Conservation (phyloP, 1,140 invertebrate genomes). For the Anastrepha ludens region DNA sequence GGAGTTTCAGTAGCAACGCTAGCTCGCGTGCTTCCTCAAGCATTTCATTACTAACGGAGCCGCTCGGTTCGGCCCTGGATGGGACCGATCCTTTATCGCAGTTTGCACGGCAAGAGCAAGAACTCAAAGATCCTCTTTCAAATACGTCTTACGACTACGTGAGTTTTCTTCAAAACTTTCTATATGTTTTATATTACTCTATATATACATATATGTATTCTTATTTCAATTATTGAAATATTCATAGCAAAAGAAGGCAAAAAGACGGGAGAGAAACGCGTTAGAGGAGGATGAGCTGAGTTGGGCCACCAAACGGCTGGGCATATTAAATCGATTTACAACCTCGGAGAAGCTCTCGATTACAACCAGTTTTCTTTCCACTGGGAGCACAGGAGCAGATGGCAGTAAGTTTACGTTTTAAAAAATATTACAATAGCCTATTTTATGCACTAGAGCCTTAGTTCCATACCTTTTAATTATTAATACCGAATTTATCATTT, state of each 20-base stretch:
- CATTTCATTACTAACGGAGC: conserved; percentile 53
- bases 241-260: conserved; percentile 74
- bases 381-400: conserved; percentile 61
- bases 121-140: conserved; percentile 78
- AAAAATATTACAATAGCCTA: conserved; percentile 62
- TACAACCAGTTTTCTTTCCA: conserved; percentile 87
- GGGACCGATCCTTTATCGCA: conserved; percentile 85
- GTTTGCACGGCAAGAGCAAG: conserved; percentile 79
- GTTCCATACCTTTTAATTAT: no score
- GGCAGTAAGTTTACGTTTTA: conserved; percentile 62
- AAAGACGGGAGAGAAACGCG: conserved; percentile 71
- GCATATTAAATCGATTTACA: conserved; percentile 90
- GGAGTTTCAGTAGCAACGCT: conserved; percentile 43
- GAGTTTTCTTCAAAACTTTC: conserved; percentile 59
- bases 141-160: conserved; percentile 80
- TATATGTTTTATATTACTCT: background rate
- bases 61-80: conserved; percentile 75
- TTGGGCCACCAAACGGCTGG: conserved; percentile 83
- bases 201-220: background rate
- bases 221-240: conserved; percentile 34
- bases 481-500: conserved; percentile 64
- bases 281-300: conserved; percentile 79
- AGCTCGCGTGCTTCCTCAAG: conserved; percentile 54
- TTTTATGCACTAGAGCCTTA: no score
- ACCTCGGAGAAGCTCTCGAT: conserved; percentile 94